Percentiles rank a stretch among this genome's conserved stretches.
These are phyloP conservation scores for Craniophora ligustri DNA, from an alignment of 2,888 invertebrate species.

Conservation along the genomic window DNA sequence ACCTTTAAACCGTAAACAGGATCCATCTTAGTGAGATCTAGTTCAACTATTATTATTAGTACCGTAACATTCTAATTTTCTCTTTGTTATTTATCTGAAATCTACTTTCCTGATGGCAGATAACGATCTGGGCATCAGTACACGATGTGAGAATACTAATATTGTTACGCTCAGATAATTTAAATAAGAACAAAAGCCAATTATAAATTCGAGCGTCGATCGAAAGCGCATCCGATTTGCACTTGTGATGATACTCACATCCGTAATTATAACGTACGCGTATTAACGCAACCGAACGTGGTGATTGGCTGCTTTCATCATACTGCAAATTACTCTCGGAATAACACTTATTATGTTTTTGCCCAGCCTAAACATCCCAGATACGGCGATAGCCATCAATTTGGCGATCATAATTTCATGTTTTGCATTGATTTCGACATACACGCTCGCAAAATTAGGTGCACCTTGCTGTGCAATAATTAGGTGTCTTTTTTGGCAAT, in stretches of 20 bases:
- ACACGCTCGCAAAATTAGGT: constrained; percentile 29
- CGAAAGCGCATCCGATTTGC: constrained; percentile 47
- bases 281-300: constrained; percentile 33
- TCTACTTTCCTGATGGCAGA: constrained; percentile 44
- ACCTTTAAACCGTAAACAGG: background rate
- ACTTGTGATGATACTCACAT: constrained; percentile 41
- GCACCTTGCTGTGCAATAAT: constrained; percentile 37
- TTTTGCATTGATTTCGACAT: constrained; percentile 18
- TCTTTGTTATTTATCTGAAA: constrained; percentile 36
- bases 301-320: constrained; percentile 32
- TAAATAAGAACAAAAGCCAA: constrained; percentile 49
- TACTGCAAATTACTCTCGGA: constrained; percentile 35
- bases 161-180: constrained; percentile 35
- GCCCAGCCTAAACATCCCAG: constrained; percentile 24
- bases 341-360: constrained; percentile 44
- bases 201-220: constrained; percentile 43
- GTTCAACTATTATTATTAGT: background rate
- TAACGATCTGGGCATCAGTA: constrained; percentile 41
- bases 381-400: constrained; percentile 40
- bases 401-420: constrained; percentile 39
- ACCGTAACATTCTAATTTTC: constrained; percentile 30
- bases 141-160: constrained; percentile 37
- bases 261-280: constrained; percentile 47
- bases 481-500: constrained; percentile 3
- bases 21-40: constrained; percentile 2